Evolutionary conservation across 1,140 invertebrate genomes (phyloP).

Genomic region (Dreissena polymorpha): DNA sequence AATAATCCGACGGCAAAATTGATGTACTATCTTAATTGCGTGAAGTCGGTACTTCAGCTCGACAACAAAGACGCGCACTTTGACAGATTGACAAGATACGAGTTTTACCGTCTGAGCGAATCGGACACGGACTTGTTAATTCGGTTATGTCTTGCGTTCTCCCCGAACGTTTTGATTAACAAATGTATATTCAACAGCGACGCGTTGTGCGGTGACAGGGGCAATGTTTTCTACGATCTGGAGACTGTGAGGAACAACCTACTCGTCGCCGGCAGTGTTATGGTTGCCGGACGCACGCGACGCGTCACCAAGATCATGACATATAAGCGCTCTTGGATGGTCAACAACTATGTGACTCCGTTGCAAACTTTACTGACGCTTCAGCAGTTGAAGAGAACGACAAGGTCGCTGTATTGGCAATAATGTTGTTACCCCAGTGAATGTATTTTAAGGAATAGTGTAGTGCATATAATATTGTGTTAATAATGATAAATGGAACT

Average conservation of each 20-base stretch:
- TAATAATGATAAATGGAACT: too few relatives aligned
- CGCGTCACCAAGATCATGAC: conserved; percentile 58
- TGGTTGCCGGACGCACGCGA: conserved; percentile 56
- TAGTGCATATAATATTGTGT: too few relatives aligned
- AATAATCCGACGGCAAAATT: conserved; percentile 57
- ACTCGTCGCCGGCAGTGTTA: conserved; percentile 55
- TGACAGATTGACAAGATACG: conserved; percentile 49
- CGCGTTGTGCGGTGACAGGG: conserved; percentile 54
- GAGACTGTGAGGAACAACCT: conserved; percentile 51
- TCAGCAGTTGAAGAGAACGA: conserved; percentile 19
- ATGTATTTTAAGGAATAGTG: background rate
- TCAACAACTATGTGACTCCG: conserved; percentile 15
- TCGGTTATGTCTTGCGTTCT: conserved; percentile 49
- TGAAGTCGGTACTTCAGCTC: conserved; percentile 58
- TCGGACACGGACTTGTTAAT: conserved; percentile 51
- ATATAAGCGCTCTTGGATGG: conserved; percentile 33
- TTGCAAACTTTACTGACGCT: conserved; percentile 5
- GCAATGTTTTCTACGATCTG: conserved; percentile 62
- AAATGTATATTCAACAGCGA: conserved; percentile 63
- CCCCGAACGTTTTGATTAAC: conserved; percentile 58
- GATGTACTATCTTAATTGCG: conserved; percentile 65
- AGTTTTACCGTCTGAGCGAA: conserved; percentile 46
- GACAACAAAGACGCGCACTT: conserved; percentile 42
- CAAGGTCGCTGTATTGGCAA: background rate
- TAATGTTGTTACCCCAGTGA: background rate